Percentiles rank a stretch among this genome's conserved stretches.
phyloP scores from a whole-genome alignment of 2,113 vertebrate genomes.

The Clarias macrocephalus region DNA sequence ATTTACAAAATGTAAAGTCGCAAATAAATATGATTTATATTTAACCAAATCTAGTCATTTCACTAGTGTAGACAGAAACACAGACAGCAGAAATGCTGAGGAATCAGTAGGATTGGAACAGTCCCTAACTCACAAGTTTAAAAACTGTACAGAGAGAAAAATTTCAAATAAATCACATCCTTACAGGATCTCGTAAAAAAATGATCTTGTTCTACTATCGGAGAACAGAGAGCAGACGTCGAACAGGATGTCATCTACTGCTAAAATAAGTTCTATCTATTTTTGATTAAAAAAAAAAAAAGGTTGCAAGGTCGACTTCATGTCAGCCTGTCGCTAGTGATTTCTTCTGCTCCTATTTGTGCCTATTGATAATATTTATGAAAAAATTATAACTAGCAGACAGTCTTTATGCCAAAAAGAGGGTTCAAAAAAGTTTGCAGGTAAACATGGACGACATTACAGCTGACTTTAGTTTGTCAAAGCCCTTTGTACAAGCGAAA shows the following conservation, averaged over 20 bases:
- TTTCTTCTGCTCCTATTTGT: conserved; percentile 10
- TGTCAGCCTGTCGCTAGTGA: conserved; percentile 51
- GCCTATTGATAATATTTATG: conserved; percentile 10
- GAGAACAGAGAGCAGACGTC: conserved; percentile 46
- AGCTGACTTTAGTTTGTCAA: not conserved
- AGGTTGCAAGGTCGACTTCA: conserved; percentile 39
- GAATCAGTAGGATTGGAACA: conserved; percentile 48
- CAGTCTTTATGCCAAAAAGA: not conserved
- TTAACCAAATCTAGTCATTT: conserved; percentile 69
- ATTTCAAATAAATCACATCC: conserved; percentile 45
- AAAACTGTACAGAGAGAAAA: conserved; percentile 49
- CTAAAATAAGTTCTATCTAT: conserved; percentile 52
- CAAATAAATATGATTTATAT: conserved; percentile 83
- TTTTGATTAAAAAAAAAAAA: conserved; percentile 24
- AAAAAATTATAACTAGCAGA: not conserved
- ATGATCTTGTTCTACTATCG: conserved; percentile 51
- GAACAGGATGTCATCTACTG: conserved; percentile 52
- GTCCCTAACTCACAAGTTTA: conserved; percentile 37
- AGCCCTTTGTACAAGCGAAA: not conserved
- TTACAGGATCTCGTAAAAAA: conserved; percentile 45
- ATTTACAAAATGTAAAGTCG: conserved; percentile 71
- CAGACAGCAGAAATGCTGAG: conserved; percentile 61
- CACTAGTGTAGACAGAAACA: conserved; percentile 70
- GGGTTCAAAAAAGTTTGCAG: not conserved
- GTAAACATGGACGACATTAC: not conserved